phyloP scores from a whole-genome alignment of 2,888 invertebrate species.

The Tromatobia lineatoria region DNA sequence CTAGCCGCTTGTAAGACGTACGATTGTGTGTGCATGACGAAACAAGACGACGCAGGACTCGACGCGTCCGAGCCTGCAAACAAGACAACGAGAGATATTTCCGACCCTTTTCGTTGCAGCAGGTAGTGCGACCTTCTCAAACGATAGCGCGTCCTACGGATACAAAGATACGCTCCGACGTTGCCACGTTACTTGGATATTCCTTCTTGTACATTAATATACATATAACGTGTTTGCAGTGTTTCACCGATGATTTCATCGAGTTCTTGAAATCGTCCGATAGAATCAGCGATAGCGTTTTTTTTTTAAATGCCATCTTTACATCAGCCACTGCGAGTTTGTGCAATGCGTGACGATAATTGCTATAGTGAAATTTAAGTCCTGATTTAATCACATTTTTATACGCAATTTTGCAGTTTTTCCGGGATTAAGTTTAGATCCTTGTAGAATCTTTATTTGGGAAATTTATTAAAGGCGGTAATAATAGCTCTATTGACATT shows the following conservation, averaged over 20 bases:
- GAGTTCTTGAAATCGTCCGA: neutral
- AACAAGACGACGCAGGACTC: slow-evolving; percentile 8
- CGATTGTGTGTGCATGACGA: slow-evolving; percentile 7
- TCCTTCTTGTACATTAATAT: neutral
- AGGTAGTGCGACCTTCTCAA: slow-evolving; percentile 20
- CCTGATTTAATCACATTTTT: neutral
- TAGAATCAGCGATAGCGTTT: neutral
- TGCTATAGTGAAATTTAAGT: neutral
- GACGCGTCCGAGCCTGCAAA: slow-evolving; percentile 25
- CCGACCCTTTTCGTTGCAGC: slow-evolving; percentile 28
- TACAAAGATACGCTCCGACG: slow-evolving; percentile 32
- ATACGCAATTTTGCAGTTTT: too few species aligned
- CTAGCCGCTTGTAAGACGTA: neutral
- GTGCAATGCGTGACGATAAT: neutral
- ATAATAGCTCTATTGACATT: too few species aligned
- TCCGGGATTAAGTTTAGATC: too few species aligned
- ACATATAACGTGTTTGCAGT: neutral
- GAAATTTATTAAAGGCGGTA: too few species aligned
- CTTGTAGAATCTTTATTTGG: too few species aligned
- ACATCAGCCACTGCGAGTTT: neutral
- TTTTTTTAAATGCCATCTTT: neutral
- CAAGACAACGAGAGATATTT: neutral
- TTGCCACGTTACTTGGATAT: slow-evolving; percentile 46
- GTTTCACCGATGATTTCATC: slow-evolving; percentile 15
- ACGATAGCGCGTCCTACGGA: slow-evolving; percentile 2